Evolutionary conservation across 2,888 invertebrate genomes (phyloP).

Genomic region (Drosophila limbata): DNA sequence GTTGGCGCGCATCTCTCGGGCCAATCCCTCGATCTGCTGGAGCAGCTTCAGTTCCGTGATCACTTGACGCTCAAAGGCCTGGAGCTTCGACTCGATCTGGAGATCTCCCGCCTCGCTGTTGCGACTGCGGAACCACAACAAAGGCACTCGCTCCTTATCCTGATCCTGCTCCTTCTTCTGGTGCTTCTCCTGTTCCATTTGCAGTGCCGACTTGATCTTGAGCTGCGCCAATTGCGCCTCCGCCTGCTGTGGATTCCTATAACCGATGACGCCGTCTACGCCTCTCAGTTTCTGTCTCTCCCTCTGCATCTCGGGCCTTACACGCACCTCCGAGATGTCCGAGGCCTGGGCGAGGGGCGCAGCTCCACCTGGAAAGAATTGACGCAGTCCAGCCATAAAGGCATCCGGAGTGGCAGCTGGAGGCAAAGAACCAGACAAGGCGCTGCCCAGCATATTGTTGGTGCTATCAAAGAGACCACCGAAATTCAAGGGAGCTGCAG

Average conservation of each 20-base stretch:
- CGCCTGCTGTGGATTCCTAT: conserved; percentile 21
- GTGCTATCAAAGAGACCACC: conserved; percentile 44
- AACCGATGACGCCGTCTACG: conserved; percentile 9
- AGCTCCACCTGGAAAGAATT: conserved; percentile 41
- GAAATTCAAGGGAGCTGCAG: not conserved
- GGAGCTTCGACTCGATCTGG: conserved; percentile 62
- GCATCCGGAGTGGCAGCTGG: conserved; percentile 28
- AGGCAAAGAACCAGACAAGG: conserved; percentile 21
- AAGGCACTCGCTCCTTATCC: conserved; percentile 59
- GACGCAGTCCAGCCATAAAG: conserved; percentile 46
- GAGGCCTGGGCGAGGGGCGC: conserved; percentile 59
- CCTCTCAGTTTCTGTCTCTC: too few species aligned
- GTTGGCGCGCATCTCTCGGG: conserved; percentile 72
- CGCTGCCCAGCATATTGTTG: conserved; percentile 51
- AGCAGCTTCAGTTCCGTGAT: conserved; percentile 73
- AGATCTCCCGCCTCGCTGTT: conserved; percentile 11
- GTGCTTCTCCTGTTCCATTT: conserved; percentile 49
- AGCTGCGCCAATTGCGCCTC: conserved; percentile 58
- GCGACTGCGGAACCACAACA: conserved; percentile 76
- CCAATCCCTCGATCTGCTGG: conserved; percentile 77
- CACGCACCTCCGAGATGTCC: conserved; percentile 77
- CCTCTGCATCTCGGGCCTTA: conserved; percentile 58
- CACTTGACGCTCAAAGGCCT: conserved; percentile 76
- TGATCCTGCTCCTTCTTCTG: conserved; percentile 28
- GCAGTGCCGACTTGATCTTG: conserved; percentile 59